phyloP scores from a whole-genome alignment of 1,140 invertebrate genomes.

The Thereuonema tuberculata region DNA sequence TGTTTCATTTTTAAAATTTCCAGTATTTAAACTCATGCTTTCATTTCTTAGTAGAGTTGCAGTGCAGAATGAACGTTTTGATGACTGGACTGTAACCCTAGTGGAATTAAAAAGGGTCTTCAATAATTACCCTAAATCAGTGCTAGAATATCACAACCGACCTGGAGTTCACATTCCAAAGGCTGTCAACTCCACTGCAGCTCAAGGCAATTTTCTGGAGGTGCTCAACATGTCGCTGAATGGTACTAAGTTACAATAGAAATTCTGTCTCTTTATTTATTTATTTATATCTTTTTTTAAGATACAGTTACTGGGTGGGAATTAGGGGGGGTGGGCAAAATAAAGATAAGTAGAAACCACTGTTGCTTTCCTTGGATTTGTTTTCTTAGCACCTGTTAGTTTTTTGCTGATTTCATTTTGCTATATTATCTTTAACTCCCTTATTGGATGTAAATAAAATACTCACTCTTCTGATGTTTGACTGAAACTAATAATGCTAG shows the following conservation, averaged over 20 bases:
- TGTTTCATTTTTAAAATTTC: too few relatives aligned
- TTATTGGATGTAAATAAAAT: too few relatives aligned
- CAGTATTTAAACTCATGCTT: too few relatives aligned
- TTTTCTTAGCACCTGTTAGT: too few relatives aligned
- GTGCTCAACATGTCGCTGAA: slow-evolving; percentile 96
- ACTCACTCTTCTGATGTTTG: too few relatives aligned
- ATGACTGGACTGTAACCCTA: slow-evolving; percentile 88
- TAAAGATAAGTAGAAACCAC: slow-evolving; percentile 9
- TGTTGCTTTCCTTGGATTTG: too few relatives aligned
- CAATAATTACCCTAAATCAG: slow-evolving; percentile 75
- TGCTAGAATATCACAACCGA: slow-evolving; percentile 67
- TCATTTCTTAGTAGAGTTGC: slow-evolving; percentile 51
- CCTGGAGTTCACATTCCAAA: slow-evolving; percentile 56
- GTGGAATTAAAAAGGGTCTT: slow-evolving; percentile 74
- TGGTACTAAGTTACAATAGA: slow-evolving; percentile 41
- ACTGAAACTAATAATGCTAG: too few relatives aligned
- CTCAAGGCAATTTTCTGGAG: slow-evolving; percentile 96
- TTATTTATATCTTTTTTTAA: too few relatives aligned
- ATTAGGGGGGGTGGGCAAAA: neutral
- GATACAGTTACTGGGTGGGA: neutral
- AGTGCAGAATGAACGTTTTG: slow-evolving; percentile 95
- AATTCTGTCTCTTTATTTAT: neutral
- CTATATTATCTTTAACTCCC: too few relatives aligned
- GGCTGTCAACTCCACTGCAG: slow-evolving; percentile 80
- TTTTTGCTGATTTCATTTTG: too few relatives aligned